A percentile compares a stretch with the other conserved stretches of the same genome.
Conservation (phyloP, 53 echinoderm and acorn worm species). For the Echinarachnius parma region DNA sequence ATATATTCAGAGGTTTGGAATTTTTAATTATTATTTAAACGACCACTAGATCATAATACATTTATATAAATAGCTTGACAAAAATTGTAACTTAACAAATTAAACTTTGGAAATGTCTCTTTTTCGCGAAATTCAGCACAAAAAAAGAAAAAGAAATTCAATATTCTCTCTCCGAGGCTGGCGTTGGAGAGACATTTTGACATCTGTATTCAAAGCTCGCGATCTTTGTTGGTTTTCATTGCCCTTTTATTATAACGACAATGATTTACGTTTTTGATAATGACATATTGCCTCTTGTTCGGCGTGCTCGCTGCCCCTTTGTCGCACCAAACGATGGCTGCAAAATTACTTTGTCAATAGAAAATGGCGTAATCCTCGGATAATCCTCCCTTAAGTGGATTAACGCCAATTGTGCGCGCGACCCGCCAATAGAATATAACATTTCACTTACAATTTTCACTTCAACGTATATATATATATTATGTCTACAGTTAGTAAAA, state of each 20-base stretch:
- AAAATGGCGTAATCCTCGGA: conserved; percentile 37
- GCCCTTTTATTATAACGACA: conserved; percentile 1
- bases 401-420: conserved; percentile 12
- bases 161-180: no score
- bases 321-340: conserved; percentile 27
- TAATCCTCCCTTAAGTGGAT: conserved; percentile 30
- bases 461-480: no score
- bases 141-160: no score
- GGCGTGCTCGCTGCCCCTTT: conserved; percentile 4
- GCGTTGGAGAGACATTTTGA: no score
- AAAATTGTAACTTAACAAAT: not conserved
- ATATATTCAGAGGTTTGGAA: no score
- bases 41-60: not conserved
- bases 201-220: not conserved
- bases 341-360: conserved; percentile 42
- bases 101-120: no score
- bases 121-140: no score
- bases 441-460: conserved; percentile 38
- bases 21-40: not conserved
- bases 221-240: not conserved
- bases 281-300: conserved; percentile 20
- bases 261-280: conserved; percentile 23
- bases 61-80: not conserved
- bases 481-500: no score
- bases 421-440: conserved; percentile 25